These are phyloP conservation scores for Magallana ariakensis DNA, from an alignment of 1,140 invertebrate genomes.

Conservation along the genomic window DNA sequence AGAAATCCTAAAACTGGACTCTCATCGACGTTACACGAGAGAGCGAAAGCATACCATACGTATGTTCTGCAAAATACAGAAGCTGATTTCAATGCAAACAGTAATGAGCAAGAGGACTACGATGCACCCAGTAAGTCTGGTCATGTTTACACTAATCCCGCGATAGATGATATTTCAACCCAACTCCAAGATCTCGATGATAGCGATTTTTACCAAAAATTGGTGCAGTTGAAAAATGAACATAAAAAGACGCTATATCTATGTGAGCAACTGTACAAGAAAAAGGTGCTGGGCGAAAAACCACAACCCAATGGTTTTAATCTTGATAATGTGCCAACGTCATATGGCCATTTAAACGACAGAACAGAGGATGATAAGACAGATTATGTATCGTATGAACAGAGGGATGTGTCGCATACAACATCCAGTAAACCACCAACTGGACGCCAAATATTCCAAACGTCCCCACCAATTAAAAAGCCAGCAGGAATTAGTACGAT, in stretches of 20 bases:
- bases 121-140: constrained; percentile 37
- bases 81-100: constrained; percentile 51
- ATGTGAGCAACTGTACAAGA: constrained; percentile 76
- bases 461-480: constrained; percentile 40
- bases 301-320: not conserved
- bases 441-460: constrained; percentile 41
- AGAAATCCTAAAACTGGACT: constrained; percentile 73
- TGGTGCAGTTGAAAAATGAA: constrained; percentile 75
- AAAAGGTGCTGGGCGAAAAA: constrained; percentile 64
- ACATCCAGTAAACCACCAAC: constrained; percentile 45
- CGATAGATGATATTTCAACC: constrained; percentile 44
- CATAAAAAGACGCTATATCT: constrained; percentile 76
- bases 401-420: constrained; percentile 19
- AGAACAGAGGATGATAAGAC: not conserved
- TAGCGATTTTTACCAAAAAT: constrained; percentile 77
- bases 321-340: not conserved
- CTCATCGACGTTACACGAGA: constrained; percentile 65
- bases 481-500: constrained; percentile 34
- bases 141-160: constrained; percentile 48
- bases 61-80: constrained; percentile 49
- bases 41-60: constrained; percentile 47
- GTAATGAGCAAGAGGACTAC: constrained; percentile 36
- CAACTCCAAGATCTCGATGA: constrained; percentile 69
- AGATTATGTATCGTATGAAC: not conserved
- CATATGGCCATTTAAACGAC: constrained; percentile 30